A percentile compares a stretch with the other conserved stretches of the same genome.
Evolutionary conservation across 1,140 invertebrate genomes (phyloP).

Genomic region (Tachypleus tridentatus): DNA sequence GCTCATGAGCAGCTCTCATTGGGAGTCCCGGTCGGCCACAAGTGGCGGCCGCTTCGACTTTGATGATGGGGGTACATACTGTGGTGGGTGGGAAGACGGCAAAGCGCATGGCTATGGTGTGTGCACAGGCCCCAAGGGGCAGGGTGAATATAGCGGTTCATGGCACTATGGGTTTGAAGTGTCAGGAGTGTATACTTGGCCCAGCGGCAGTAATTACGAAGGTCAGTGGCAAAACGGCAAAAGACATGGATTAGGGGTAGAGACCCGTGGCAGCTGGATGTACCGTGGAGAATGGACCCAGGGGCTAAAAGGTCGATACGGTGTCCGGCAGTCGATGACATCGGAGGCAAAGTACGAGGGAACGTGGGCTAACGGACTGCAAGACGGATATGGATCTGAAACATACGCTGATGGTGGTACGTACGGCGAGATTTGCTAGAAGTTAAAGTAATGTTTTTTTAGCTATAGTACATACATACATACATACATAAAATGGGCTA

Average conservation of each 20-base stretch:
- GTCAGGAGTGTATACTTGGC: conserved; percentile 94
- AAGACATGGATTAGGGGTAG: conserved; percentile 92
- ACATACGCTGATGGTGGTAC: conserved; percentile 97
- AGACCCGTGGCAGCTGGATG: conserved; percentile 91
- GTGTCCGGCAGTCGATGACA: conserved; percentile 56
- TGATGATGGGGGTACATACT: conserved; percentile 98
- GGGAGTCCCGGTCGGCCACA: conserved; percentile 23
- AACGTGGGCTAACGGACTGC: conserved; percentile 96
- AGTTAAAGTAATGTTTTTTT: conserved; percentile 5
- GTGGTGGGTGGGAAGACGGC: conserved; percentile 98
- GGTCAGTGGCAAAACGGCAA: conserved; percentile 99
- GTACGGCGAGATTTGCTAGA: neutral
- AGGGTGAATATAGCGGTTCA: conserved; percentile 96
- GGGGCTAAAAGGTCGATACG: conserved; percentile 98
- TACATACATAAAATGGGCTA: conserved; percentile 22
- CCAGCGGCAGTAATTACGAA: conserved; percentile 82
- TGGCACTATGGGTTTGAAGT: conserved; percentile 98
- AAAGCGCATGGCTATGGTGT: conserved; percentile 94
- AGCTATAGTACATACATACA: neutral
- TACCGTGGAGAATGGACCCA: conserved; percentile 99
- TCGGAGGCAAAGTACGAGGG: conserved; percentile 98
- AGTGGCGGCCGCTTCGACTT: conserved; percentile 95
- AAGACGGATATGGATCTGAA: conserved; percentile 98
- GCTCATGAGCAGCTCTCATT: too few relatives aligned
- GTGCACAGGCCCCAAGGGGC: conserved; percentile 91